Base-by-base conservation (phyloP, 2,113 vertebrate species). In the Bostrychus sinensis region DNA sequence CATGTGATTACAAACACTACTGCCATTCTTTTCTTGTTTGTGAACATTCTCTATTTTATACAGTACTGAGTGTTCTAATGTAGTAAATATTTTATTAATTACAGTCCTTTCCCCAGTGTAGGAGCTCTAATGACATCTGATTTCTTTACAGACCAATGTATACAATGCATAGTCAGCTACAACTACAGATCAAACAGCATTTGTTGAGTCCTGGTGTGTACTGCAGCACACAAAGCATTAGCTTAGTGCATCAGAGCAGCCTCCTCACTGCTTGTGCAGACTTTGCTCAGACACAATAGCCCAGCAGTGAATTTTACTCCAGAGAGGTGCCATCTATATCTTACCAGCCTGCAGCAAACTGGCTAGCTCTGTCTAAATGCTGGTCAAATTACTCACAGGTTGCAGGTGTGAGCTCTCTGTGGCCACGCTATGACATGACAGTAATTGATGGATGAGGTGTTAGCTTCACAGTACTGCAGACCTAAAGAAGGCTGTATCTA, bases 361-460 rank as follows among this genome's bases (percentile, higher is more conserved):
- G 57, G 57, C 39, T 19, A 32, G 30, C 23, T 56, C 30, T 7
- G 20, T 39, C 56, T 41, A 58, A 66, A 60, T 61, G 46, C 20
- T 56, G 20, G 56, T 62, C 64, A 75, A 77, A 80, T 79, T 51
- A 57, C 71, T 75, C 51, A 4, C 17, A 51, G 62, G 61, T 62
- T 66, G 54, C 80, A 86, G 66, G 70, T 83, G 78, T 58, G 66
- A 70, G 72, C 70, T 72, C 55, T 72, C 59, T 5, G 66, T 25
- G 45, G 65, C 60, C 56, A 19, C 41, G 48, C 55, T 72, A 72
- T 64, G 66, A 65, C 76, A 72, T 64, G 66, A 65, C 76, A 65
- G 71, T 75, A 80, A 83, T 70, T 87, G 71, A 84, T 84, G 62
- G 77, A 88, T 82, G 56, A 68, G 60, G 73, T 66, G 74, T 19